Evolutionary conservation across 35 echinoderm and acorn worm species (phyloP).

Genomic region (Strongylocentrotus purpuratus): DNA sequence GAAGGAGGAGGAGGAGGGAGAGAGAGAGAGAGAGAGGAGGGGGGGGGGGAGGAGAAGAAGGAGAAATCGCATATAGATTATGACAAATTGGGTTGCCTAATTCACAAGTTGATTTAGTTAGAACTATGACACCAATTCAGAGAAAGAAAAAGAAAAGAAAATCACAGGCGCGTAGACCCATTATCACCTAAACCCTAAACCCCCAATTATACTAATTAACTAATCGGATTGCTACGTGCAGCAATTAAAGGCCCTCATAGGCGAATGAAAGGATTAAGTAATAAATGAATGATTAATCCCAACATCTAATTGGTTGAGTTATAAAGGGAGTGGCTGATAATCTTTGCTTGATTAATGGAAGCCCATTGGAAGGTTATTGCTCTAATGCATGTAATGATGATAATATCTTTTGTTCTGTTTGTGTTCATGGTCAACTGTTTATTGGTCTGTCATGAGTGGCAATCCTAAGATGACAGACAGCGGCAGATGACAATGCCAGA

Average conservation of each 20-base stretch:
- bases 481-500: not conserved
- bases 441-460: not conserved
- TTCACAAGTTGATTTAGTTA: not conserved
- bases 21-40: not conserved
- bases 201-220: not conserved
- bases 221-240: not conserved
- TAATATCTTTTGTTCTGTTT: not conserved
- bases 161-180: not conserved
- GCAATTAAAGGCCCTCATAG: not conserved
- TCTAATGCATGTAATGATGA: not conserved
- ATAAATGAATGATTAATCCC: constrained; percentile 13
- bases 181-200: not conserved
- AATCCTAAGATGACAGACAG: not conserved
- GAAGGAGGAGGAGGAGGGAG: not conserved
- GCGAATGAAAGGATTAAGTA: not conserved
- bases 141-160: not conserved
- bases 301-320: not conserved
- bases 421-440: not conserved
- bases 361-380: too few relatives aligned
- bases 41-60: not conserved
- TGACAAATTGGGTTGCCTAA: not conserved
- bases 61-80: not conserved
- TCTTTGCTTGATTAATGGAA: not conserved
- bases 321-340: not conserved
- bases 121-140: not conserved